Conservation (phyloP, 1,140 invertebrate species). For the Drosophila equinoxialis region DNA sequence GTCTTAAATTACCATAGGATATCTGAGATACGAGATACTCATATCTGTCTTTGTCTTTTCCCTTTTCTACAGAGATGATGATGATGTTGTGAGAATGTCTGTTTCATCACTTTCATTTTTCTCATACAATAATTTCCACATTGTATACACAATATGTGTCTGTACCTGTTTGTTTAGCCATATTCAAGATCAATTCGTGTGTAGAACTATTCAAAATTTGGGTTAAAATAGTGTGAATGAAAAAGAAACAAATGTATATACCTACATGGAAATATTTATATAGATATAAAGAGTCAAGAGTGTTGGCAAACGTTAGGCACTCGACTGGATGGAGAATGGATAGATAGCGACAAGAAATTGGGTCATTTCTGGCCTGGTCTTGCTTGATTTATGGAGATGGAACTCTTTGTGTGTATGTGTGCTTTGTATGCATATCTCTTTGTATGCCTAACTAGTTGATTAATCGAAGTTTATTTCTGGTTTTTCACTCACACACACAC, state of each 20-base stretch:
- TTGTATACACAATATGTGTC: constrained; percentile 1
- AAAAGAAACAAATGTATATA: constrained; percentile 15
- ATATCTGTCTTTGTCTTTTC: background rate
- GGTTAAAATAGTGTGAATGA: constrained; percentile 71
- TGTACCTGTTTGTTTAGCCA: constrained; percentile 48
- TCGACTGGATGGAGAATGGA: constrained; percentile 9
- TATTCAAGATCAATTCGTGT: constrained; percentile 56
- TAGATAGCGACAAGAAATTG: constrained; percentile 39
- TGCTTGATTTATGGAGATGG: constrained; percentile 42
- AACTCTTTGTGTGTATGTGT: constrained; percentile 32
- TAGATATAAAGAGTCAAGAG: constrained; percentile 2
- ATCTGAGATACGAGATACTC: constrained; percentile 36
- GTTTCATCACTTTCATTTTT: constrained; percentile 34
- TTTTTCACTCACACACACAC: background rate
- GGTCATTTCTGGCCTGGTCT: constrained; percentile 60
- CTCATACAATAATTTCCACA: constrained; percentile 32
- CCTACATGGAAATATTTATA: background rate
- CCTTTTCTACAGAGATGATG: background rate
- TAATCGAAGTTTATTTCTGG: constrained; percentile 68
- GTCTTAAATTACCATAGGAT: constrained; percentile 23
- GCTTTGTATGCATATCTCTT: constrained; percentile 31
- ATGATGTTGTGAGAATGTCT: background rate
- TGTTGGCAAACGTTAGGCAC: constrained; percentile 4
- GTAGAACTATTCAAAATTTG: constrained; percentile 60
- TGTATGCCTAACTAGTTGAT: constrained; percentile 57